Evolutionary conservation across 1,140 invertebrate species (phyloP).

Genomic region (Drosophila varians): DNA sequence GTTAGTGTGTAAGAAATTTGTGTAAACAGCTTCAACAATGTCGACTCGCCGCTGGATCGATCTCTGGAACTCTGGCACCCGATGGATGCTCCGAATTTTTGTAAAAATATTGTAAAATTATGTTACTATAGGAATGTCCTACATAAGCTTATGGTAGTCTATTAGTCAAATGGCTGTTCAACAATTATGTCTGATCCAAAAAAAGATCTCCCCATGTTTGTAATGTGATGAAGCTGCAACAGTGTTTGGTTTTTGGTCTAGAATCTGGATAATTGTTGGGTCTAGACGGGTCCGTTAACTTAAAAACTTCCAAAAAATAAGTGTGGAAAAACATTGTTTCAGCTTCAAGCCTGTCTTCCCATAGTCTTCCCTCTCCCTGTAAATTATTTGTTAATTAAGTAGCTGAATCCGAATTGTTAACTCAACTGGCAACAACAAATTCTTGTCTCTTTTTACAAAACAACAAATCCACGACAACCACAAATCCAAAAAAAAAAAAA

Average conservation of each 20-base stretch:
- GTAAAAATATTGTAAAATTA: constrained; percentile 53
- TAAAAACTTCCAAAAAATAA: neutral
- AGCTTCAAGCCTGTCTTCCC: constrained; percentile 27
- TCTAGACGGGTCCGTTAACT: constrained; percentile 17
- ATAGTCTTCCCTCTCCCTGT: constrained; percentile 21
- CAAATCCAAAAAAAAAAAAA: constrained; percentile 27
- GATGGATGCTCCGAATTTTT: constrained; percentile 28
- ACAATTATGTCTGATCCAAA: constrained; percentile 48
- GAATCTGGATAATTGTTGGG: constrained; percentile 1
- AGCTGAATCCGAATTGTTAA: constrained; percentile 47
- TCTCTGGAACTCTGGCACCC: too few relatives aligned
- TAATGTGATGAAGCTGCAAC: constrained; percentile 49
- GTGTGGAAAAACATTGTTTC: constrained; percentile 38
- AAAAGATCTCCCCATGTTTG: constrained; percentile 26
- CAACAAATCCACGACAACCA: constrained; percentile 33
- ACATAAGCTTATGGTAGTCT: constrained; percentile 64
- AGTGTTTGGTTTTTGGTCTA: constrained; percentile 42
- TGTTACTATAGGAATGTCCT: constrained; percentile 43
- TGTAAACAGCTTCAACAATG: constrained; percentile 52
- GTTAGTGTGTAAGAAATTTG: constrained; percentile 31
- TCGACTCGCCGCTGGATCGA: constrained; percentile 60
- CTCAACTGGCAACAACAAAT: constrained; percentile 74
- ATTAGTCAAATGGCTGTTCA: constrained; percentile 61
- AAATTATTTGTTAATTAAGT: constrained; percentile 42
- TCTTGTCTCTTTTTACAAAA: constrained; percentile 72